phyloP scores from a whole-genome alignment of 2,113 vertebrate species.

The Myxocyprinus asiaticus region DNA sequence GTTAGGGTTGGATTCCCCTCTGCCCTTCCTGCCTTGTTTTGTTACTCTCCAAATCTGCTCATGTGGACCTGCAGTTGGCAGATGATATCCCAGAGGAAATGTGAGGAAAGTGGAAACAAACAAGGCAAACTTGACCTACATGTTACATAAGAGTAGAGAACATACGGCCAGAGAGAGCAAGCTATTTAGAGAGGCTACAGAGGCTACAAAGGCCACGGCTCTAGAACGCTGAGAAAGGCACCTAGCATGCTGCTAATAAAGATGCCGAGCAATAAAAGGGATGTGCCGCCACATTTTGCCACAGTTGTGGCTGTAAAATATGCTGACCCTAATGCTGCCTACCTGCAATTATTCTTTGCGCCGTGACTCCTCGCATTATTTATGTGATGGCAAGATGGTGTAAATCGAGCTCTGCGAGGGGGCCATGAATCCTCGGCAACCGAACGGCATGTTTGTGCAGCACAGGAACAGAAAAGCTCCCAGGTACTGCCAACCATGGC shows the following conservation, averaged over 20 bases:
- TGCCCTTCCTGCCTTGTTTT: constrained; percentile 30
- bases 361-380: constrained; percentile 54
- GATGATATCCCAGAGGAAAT: constrained; percentile 51
- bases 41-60: constrained; percentile 36
- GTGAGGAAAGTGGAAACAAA: constrained; percentile 51
- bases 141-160: constrained; percentile 48
- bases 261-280: neutral
- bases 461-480: constrained; percentile 41
- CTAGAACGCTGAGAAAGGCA: neutral
- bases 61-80: constrained; percentile 38
- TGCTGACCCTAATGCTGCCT: constrained; percentile 48
- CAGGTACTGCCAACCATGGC: constrained; percentile 38
- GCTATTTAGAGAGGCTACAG: constrained; percentile 48
- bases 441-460: constrained; percentile 29
- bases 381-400: constrained; percentile 47
- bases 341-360: constrained; percentile 51
- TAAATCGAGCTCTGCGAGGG: constrained; percentile 47
- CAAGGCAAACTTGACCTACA: constrained; percentile 48
- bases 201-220: constrained; percentile 45
- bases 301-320: constrained; percentile 38
- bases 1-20: neutral
- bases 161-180: constrained; percentile 34
- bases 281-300: constrained; percentile 31
- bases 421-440: constrained; percentile 50
- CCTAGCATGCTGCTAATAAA: neutral